Base-by-base conservation (phyloP, 2,113 vertebrate species). In the Carassius carassius region DNA sequence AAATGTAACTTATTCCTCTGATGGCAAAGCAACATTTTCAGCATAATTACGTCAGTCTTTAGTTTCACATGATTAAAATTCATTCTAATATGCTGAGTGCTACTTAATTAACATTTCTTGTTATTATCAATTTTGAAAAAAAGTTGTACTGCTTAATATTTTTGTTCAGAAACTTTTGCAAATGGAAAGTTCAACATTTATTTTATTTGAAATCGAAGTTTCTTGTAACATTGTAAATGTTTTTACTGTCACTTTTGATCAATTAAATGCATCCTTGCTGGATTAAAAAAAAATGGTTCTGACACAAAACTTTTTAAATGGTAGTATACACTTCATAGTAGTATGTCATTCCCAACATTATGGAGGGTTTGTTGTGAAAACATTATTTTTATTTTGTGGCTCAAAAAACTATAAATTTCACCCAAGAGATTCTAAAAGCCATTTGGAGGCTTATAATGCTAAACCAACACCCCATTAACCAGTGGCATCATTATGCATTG, bases 401-500 rank as follows among this genome's bases (percentile, higher is more conserved):
- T 67, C 9, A 4, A 78, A 67, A 65, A 67, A 11, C 41, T 41
- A 54, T 41, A 72, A 5, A 37, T 72, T 82, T 72, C 49, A 25
- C 67, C 65, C 47, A 23, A 72, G 80, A 82, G 47, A 54, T 72
- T 37, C 47, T 41, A n/a, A 14, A 58, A 82, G 80, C 44, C 65
- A 82, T 72, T 82, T 82, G 21, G 44, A 72, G 63, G 67, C 49
- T 72, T 82, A 82, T 56, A 35, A 51, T 2, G 49, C 80, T 72
- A 82, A 72, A 82, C 80, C 37, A 82, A 56, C 80, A 82, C 67
- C 67, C 49, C 80, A 82, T 82, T 82, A 82, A 58, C 19, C 80
- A 72, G 67, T 82, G 80, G 58, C 80, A 82, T 82, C 80, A 82
- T 82, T 82, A 82, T 82, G 78, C 78, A 62, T 47, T 81, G 80